Percentiles rank a stretch among this genome's conserved stretches.
Conservation (phyloP, 2,888 invertebrate genomes). For the Leptinotarsa haldemani region DNA sequence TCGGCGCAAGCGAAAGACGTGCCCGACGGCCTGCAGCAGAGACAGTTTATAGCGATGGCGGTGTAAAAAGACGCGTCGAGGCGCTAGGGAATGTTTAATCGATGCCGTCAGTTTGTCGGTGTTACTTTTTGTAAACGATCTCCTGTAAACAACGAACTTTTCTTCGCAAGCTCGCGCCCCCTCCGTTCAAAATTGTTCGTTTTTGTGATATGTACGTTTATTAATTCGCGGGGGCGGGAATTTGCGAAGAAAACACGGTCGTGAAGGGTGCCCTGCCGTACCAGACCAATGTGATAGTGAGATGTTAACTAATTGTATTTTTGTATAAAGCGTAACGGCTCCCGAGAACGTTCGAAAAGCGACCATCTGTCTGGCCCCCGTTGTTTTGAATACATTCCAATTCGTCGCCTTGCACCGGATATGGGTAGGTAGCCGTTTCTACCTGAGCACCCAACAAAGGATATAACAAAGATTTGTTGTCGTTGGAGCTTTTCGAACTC, state of each 20-base stretch:
- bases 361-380: slow-evolving; percentile 32
- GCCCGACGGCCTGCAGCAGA: slow-evolving; percentile 58
- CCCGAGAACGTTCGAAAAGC: background rate
- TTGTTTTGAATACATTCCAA: slow-evolving; percentile 53
- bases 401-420: slow-evolving; percentile 45
- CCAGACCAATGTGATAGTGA: slow-evolving; percentile 59
- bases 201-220: slow-evolving; percentile 49
- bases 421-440: slow-evolving; percentile 43
- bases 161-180: background rate
- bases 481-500: slow-evolving; percentile 39
- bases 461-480: slow-evolving; percentile 25
- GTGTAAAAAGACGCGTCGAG: slow-evolving; percentile 61
- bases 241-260: slow-evolving; percentile 40
- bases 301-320: slow-evolving; percentile 61
- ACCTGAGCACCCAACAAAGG: slow-evolving; percentile 34
- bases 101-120: background rate
- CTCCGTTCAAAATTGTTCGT: slow-evolving; percentile 36
- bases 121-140: slow-evolving; percentile 42
- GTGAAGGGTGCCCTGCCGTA: slow-evolving; percentile 37
- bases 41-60: slow-evolving; percentile 70
- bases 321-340: slow-evolving; percentile 50
- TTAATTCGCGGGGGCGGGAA: slow-evolving; percentile 29
- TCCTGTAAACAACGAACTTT: slow-evolving; percentile 44
- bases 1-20: slow-evolving; percentile 69
- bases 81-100: slow-evolving; percentile 29